Evolutionary conservation across 2,797 vertebrate genomes (phyloP), one percentile per base, ranked within the genome.

Genomic region (Etheostoma perlongum): DNA sequence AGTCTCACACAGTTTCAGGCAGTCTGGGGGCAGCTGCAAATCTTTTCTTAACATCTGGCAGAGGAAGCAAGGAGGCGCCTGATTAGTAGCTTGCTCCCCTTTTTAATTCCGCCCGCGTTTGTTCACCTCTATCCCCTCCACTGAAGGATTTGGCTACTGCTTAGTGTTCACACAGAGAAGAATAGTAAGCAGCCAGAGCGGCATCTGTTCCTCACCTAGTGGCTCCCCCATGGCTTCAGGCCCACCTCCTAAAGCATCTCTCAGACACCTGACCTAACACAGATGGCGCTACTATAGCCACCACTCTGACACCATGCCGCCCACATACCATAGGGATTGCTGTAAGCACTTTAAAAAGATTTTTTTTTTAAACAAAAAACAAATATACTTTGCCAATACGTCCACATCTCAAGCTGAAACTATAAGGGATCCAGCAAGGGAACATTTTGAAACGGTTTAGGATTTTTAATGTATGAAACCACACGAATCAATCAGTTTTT

Each of bases 191-290:
- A 88, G 84, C 72, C 65, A 70, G 81, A 81, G 80, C 27, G 61
- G 86, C 88, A 91, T 88, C 88, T 90, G 87, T 23, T 86, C 78
- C 65, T 85, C 85, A 83, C 83, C 81, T 74, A 69, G 68, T 5
- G 49, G 68, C 84, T 80, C 66, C 77, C 85, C 81, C 47, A 36
- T 47, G 84, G 76, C 83, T 82, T 46, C 77, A 68, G 82, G 83
- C 85, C 79, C 78, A 62, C 88, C 75, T 88, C 87, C 84, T 76
- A 12, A 67, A 86, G 77, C 76, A 63, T 52, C 81, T 72, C 69
- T 9, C 72, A 48, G 72, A 81, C 85, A 84, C 82, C 86, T 87
- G 84, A 90, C 79, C 30, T 30, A n/a, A 54, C 78, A 55, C 87
- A 90, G 87, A 89, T 89, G 89, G 86, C 64, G 6, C 53, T 16